phyloP scores from a whole-genome alignment of 2,888 invertebrate species.

The Euzetes globulus region DNA sequence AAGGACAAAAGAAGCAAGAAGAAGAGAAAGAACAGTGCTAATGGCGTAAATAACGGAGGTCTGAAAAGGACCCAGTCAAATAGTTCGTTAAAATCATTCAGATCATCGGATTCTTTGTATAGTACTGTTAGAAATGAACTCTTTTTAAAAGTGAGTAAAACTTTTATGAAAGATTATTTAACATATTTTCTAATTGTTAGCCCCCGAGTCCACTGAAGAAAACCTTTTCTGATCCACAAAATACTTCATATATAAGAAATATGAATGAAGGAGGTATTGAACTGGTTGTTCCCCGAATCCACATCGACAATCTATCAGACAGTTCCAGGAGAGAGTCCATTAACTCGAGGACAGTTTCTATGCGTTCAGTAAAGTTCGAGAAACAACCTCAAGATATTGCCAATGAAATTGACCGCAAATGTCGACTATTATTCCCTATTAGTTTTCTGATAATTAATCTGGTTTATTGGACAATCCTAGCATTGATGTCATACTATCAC shows the following conservation, averaged over 20 bases:
- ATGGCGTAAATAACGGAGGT: neutral
- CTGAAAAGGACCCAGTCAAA: neutral
- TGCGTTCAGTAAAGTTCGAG: too few species aligned
- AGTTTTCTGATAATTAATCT: conserved; percentile 39
- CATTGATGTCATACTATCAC: neutral
- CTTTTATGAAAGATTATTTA: neutral
- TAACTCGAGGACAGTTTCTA: too few species aligned
- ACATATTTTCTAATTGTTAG: neutral
- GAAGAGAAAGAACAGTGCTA: neutral
- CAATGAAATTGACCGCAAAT: conserved; percentile 40
- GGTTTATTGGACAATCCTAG: conserved; percentile 39
- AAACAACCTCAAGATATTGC: conserved; percentile 38
- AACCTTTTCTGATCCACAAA: neutral
- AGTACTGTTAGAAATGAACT: neutral
- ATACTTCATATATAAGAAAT: neutral
- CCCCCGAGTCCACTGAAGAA: neutral
- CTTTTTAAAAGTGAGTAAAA: neutral
- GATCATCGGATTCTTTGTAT: neutral
- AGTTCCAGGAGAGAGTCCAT: too few species aligned
- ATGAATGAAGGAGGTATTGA: neutral
- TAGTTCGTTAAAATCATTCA: neutral
- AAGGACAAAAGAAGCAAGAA: conserved; percentile 40
- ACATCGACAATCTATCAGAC: neutral
- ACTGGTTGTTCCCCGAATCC: neutral
- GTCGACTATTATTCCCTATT: conserved; percentile 38